Percentiles rank a stretch among this genome's conserved stretches.
Conservation (phyloP, 2,113 vertebrate species). For the Ailuropoda melanoleuca region DNA sequence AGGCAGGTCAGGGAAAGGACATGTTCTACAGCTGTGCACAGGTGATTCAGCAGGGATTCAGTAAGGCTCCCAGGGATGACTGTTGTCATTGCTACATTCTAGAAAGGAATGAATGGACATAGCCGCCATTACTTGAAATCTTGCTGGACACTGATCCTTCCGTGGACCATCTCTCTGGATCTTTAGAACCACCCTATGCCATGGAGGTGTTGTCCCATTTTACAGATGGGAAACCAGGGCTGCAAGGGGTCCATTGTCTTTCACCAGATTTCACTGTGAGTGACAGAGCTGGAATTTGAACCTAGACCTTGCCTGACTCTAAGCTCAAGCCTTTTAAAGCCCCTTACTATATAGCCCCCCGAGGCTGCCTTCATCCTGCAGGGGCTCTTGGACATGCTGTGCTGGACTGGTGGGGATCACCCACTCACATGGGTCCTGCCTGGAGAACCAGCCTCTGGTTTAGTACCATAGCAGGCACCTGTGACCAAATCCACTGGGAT, state of each 20-base stretch:
- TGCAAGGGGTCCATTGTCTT: not conserved
- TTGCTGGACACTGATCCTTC: not conserved
- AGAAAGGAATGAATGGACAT: not conserved
- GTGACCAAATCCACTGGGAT: not conserved
- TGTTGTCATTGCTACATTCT: not conserved
- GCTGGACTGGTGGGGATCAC: not conserved
- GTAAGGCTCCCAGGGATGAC: not conserved
- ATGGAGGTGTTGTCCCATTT: not conserved
- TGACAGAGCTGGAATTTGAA: not conserved
- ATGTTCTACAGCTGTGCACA: not conserved
- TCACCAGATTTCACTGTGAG: not conserved
- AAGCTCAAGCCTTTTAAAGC: not conserved
- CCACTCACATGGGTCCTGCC: too few species aligned
- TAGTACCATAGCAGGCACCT: not conserved
- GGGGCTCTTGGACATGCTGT: not conserved
- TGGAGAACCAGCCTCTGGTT: not conserved
- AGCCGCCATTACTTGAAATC: not conserved
- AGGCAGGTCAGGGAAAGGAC: not conserved
- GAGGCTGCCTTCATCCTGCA: not conserved
- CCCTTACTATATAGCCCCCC: not conserved
- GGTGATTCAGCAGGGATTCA: not conserved
- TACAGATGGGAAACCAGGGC: not conserved
- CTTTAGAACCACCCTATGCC: not conserved
- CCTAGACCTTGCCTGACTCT: not conserved
- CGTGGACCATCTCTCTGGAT: not conserved